Percentiles rank a stretch among this genome's conserved stretches.
These are phyloP conservation scores for Poeciliopsis turrubarensis DNA, from an alignment of 2,113 vertebrate genomes.

Conservation along the genomic window DNA sequence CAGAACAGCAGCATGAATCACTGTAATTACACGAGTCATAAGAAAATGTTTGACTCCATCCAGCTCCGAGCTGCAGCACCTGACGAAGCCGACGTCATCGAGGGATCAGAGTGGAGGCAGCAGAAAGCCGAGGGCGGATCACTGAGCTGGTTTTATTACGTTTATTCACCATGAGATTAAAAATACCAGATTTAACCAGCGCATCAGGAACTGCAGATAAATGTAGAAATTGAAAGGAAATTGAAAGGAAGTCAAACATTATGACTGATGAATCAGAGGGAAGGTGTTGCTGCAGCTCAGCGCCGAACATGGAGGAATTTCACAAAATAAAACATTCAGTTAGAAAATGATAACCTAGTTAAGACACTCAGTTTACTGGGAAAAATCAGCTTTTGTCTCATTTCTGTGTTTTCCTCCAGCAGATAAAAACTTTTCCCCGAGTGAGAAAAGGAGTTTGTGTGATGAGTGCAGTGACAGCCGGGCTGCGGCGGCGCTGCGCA, in stretches of 20 bases:
- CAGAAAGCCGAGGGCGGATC: conserved; percentile 36
- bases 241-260: no score
- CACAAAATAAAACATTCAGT: background rate
- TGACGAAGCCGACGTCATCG: conserved; percentile 70
- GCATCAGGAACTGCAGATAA: background rate
- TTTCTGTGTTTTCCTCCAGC: no score
- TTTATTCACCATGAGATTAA: background rate
- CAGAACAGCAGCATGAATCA: conserved; percentile 59
- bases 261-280: no score
- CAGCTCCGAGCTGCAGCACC: conserved; percentile 40
- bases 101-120: conserved; percentile 60
- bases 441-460: background rate
- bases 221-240: no score
- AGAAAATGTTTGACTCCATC: conserved; percentile 61
- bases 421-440: background rate
- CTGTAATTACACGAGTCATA: conserved; percentile 57
- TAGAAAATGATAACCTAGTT: background rate
- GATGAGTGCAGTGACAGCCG: no score
- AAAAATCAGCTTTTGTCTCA: no score
- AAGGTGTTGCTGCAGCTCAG: background rate
- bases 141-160: conserved; percentile 19
- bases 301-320: background rate
- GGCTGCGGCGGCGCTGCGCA: background rate
- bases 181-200: background rate
- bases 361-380: background rate